Percentiles rank a stretch among this genome's conserved stretches.
Conservation (phyloP, 2,113 vertebrate species). For the Nerophis lumbriciformis region DNA sequence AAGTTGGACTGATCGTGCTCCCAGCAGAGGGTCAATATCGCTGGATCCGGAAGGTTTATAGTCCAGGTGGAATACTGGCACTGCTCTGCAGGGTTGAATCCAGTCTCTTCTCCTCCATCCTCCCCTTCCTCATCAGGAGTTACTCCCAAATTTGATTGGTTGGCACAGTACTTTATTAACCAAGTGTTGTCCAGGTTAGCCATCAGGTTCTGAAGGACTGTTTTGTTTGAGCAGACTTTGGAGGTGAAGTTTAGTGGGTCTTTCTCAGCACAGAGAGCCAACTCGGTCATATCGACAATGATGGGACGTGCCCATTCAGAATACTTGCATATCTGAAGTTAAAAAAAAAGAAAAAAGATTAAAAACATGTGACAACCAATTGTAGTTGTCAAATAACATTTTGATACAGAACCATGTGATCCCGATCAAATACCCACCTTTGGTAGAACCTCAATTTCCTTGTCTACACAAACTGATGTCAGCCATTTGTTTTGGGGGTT, state of each 20-base stretch:
- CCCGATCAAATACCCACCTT: constrained; percentile 46
- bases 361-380: not conserved
- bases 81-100: constrained; percentile 49
- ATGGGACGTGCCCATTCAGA: constrained; percentile 63
- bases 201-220: constrained; percentile 65
- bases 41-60: constrained; percentile 45
- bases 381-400: not conserved
- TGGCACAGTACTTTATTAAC: constrained; percentile 68
- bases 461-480: constrained; percentile 48
- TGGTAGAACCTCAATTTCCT: constrained; percentile 22
- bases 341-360: not conserved
- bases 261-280: constrained; percentile 67
- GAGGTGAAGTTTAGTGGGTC: constrained; percentile 70
- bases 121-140: constrained; percentile 11
- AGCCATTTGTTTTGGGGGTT: constrained; percentile 70
- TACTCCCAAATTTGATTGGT: constrained; percentile 36
- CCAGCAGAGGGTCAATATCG: constrained; percentile 71
- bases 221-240: constrained; percentile 64
- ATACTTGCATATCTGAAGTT: constrained; percentile 63
- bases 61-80: constrained; percentile 72
- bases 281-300: constrained; percentile 71
- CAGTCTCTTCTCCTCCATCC: constrained; percentile 14
- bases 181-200: constrained; percentile 71
- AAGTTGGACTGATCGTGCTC: constrained; percentile 70
- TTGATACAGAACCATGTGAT: not conserved